Evolutionary conservation across 2,113 vertebrate genomes (phyloP).

Genomic region (Ancistrus triradiatus): DNA sequence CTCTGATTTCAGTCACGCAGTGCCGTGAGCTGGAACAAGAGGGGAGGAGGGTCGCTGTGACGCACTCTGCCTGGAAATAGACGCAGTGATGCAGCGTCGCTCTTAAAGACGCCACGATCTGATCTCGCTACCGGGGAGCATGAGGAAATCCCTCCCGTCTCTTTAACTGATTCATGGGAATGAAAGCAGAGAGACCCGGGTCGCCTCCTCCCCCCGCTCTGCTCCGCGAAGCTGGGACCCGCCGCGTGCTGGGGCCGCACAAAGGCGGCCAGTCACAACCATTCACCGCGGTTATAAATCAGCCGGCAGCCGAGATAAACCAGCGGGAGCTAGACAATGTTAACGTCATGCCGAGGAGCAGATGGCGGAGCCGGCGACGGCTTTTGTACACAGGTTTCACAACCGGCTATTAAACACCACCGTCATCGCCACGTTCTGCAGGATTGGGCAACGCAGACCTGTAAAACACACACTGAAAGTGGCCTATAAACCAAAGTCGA

Average conservation of each 20-base stretch:
- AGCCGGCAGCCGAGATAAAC: conserved; percentile 34
- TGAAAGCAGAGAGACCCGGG: conserved; percentile 51
- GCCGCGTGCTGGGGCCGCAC: conserved; percentile 45
- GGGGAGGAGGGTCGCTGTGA: conserved; percentile 7
- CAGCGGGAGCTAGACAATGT: conserved; percentile 35
- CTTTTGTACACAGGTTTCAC: conserved; percentile 38
- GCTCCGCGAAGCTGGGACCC: conserved; percentile 20
- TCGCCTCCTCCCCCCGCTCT: conserved; percentile 26
- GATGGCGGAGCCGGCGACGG: conserved; percentile 42
- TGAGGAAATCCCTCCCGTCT: conserved; percentile 44
- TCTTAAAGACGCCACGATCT: conserved; percentile 30
- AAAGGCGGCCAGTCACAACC: conserved; percentile 51
- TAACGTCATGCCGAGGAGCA: conserved; percentile 49
- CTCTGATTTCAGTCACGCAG: conserved; percentile 40
- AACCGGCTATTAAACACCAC: conserved; percentile 24
- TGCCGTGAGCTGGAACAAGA: conserved; percentile 27
- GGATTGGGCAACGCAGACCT: not conserved
- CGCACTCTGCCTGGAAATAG: conserved; percentile 29
- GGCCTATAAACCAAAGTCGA: not conserved
- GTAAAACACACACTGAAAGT: not conserved
- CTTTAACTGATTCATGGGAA: conserved; percentile 35
- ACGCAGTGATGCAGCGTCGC: conserved; percentile 14
- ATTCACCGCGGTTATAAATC: conserved; percentile 47
- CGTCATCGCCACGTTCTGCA: conserved; percentile 25
- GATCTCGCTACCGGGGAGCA: conserved; percentile 10